Evolutionary conservation across 2,113 vertebrate genomes (phyloP).

Genomic region (Mionectes macconnelli): DNA sequence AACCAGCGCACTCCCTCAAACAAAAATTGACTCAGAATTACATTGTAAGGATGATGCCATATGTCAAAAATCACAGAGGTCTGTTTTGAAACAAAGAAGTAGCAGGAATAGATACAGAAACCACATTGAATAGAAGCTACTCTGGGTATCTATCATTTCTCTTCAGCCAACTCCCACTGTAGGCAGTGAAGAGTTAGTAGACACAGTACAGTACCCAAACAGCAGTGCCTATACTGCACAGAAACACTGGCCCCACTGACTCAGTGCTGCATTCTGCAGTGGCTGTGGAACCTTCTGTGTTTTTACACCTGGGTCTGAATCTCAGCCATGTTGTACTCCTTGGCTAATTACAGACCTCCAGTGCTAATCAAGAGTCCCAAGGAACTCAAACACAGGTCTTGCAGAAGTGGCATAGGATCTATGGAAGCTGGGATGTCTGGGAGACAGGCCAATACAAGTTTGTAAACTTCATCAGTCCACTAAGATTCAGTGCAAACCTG

Average conservation of each 20-base stretch:
- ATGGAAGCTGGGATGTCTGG: not conserved
- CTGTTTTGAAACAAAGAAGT: not conserved
- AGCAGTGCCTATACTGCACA: accelerated
- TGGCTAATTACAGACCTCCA: not conserved
- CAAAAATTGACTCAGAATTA: not conserved
- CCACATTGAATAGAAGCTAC: not conserved
- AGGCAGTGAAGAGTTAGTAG: not conserved
- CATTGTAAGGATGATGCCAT: not conserved
- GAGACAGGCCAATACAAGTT: not conserved
- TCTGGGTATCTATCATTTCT: not conserved
- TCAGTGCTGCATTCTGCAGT: not conserved
- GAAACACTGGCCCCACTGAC: not conserved
- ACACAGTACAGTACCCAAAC: not conserved
- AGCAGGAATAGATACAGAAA: not conserved
- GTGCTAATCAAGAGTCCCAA: not conserved
- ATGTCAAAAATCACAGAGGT: not conserved
- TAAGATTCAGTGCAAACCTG: not conserved
- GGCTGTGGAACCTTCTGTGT: not conserved
- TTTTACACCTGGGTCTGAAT: not conserved
- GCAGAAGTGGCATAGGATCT: not conserved
- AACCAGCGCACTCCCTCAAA: not conserved
- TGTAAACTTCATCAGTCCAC: not conserved
- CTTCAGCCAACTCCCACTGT: not conserved
- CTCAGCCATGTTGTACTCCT: not conserved
- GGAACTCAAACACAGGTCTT: not conserved